Evolutionary conservation across 2,113 vertebrate genomes (phyloP).

Genomic region (Ictalurus furcatus): DNA sequence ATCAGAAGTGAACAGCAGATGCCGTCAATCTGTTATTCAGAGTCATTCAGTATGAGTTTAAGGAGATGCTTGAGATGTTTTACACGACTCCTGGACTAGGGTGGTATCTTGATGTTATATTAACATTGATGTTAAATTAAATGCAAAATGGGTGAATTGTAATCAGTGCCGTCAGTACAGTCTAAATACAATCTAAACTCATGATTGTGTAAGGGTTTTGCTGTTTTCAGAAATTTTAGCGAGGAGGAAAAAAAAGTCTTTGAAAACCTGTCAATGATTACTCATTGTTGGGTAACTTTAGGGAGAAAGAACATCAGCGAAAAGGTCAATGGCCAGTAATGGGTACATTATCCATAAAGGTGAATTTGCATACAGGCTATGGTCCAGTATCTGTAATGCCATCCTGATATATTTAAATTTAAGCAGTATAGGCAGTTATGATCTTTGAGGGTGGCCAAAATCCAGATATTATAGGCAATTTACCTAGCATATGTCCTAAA

Average conservation of each 20-base stretch:
- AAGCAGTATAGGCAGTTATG: neutral
- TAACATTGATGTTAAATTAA: neutral
- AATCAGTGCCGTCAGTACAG: neutral
- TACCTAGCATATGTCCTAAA: neutral
- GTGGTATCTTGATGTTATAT: neutral
- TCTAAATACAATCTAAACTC: neutral
- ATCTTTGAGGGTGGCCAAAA: neutral
- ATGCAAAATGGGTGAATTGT: neutral
- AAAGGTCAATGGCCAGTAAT: neutral
- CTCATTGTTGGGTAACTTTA: neutral
- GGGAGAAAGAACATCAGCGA: neutral
- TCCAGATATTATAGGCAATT: neutral
- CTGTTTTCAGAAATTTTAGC: neutral
- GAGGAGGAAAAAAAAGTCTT: neutral
- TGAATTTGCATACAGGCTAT: neutral
- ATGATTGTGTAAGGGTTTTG: too few relatives aligned
- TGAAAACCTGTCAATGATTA: neutral
- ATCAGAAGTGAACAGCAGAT: neutral
- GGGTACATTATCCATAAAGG: too few relatives aligned
- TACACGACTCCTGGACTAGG: neutral
- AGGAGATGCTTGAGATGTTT: neutral
- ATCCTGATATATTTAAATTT: neutral
- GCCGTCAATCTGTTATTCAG: too few relatives aligned
- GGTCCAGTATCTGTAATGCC: neutral
- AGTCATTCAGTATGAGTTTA: neutral